Evolutionary conservation across 2,797 vertebrate species (phyloP).

Genomic region (Spinus olivaceus): DNA sequence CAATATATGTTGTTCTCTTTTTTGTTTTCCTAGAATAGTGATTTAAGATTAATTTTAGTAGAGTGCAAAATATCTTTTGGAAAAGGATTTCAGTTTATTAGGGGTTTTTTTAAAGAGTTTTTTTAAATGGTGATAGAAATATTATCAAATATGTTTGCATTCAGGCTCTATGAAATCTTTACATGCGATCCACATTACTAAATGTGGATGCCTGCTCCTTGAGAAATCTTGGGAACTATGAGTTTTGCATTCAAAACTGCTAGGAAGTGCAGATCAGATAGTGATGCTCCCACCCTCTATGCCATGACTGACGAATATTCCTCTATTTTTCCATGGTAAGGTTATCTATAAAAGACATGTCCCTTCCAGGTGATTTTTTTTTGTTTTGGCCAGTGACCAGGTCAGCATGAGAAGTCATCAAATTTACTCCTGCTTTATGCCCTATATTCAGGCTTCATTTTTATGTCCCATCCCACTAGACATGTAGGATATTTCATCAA

Average conservation of each 20-base stretch:
- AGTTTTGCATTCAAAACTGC: background rate
- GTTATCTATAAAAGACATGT: background rate
- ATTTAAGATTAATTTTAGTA: background rate
- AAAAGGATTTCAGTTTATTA: background rate
- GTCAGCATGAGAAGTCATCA: background rate
- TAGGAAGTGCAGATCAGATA: background rate
- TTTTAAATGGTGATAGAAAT: background rate
- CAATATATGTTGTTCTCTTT: background rate
- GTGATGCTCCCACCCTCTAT: background rate
- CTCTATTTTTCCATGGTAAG: background rate
- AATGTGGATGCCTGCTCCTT: background rate
- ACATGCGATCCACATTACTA: background rate
- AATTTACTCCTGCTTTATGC: background rate
- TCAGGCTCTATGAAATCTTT: background rate
- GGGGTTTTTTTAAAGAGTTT: background rate
- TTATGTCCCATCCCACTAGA: background rate
- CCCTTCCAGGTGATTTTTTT: background rate
- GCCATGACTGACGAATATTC: background rate
- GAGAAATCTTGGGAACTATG: background rate
- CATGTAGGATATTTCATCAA: no score
- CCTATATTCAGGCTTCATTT: background rate
- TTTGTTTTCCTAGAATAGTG: background rate
- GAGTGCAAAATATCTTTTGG: background rate
- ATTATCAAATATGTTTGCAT: background rate
- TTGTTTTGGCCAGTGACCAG: background rate